Conservation (phyloP, 2,113 vertebrate genomes). For the Cnemophilus loriae region DNA sequence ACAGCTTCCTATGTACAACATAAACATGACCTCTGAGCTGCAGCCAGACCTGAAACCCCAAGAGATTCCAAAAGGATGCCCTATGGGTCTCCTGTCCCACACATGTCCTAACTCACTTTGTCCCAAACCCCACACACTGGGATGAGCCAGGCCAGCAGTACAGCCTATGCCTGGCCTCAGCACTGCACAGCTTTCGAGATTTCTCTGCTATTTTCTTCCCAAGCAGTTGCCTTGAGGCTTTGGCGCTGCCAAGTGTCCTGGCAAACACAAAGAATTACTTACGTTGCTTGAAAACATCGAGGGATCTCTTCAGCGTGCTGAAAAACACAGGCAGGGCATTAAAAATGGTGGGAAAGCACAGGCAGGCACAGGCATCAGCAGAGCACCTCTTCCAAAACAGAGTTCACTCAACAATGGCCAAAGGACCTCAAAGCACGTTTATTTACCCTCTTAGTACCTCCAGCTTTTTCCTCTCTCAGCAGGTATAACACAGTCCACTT, state of each 20-base stretch:
- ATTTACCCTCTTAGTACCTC: not conserved
- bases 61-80: not conserved
- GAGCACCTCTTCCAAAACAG: not conserved
- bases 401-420: not conserved
- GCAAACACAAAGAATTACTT: slow-evolving; percentile 63
- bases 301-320: slow-evolving; percentile 88
- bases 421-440: not conserved
- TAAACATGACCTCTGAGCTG: not conserved
- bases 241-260: not conserved
- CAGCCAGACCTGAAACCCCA: not conserved
- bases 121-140: not conserved
- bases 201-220: not conserved
- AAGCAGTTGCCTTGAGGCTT: not conserved
- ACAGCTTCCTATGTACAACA: not conserved
- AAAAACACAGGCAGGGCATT: not conserved
- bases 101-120: fast-evolving
- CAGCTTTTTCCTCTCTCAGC: not conserved
- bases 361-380: not conserved
- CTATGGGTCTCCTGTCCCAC: not conserved
- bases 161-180: not conserved
- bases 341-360: not conserved
- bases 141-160: not conserved
- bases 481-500: not conserved
- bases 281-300: slow-evolving; percentile 93
- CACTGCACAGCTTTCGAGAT: not conserved